Evolutionary conservation across 2,113 vertebrate genomes (phyloP).

Genomic region (Hepsetus odoe): DNA sequence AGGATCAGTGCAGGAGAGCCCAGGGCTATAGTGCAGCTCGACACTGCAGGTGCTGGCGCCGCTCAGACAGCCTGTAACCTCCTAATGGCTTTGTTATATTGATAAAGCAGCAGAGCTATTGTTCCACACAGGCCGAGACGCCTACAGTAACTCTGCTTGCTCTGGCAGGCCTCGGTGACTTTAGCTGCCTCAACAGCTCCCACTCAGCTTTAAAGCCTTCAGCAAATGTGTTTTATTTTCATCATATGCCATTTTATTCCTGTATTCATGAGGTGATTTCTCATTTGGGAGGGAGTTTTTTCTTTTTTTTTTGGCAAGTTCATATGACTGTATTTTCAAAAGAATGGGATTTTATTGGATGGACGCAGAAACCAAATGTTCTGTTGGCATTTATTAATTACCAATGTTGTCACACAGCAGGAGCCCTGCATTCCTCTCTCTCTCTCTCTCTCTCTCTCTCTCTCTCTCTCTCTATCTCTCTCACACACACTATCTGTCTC

Average conservation of each 20-base stretch:
- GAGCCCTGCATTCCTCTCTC: not conserved
- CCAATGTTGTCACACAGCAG: not conserved
- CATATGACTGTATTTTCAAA: not conserved
- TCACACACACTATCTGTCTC: not conserved
- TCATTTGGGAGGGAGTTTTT: not conserved
- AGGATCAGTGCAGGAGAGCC: conserved; percentile 24
- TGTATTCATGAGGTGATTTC: not conserved
- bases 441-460: not conserved
- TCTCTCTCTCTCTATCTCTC: not conserved
- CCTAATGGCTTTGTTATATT: conserved; percentile 35
- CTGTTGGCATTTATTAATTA: not conserved
- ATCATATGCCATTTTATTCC: not conserved
- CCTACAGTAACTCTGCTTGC: not conserved
- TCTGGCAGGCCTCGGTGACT: not conserved
- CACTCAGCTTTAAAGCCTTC: not conserved
- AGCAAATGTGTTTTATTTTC: not conserved
- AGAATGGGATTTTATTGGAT: not conserved
- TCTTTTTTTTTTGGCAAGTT: not conserved
- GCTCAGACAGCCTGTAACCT: conserved; percentile 16
- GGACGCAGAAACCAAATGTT: not conserved
- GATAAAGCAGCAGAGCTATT: conserved; percentile 26
- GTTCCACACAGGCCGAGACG: not conserved
- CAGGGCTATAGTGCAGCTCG: not conserved
- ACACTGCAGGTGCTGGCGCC: not conserved
- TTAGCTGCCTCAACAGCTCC: not conserved